phyloP scores from a whole-genome alignment of 2,113 vertebrate genomes.

The Rhagologus leucostigma region DNA sequence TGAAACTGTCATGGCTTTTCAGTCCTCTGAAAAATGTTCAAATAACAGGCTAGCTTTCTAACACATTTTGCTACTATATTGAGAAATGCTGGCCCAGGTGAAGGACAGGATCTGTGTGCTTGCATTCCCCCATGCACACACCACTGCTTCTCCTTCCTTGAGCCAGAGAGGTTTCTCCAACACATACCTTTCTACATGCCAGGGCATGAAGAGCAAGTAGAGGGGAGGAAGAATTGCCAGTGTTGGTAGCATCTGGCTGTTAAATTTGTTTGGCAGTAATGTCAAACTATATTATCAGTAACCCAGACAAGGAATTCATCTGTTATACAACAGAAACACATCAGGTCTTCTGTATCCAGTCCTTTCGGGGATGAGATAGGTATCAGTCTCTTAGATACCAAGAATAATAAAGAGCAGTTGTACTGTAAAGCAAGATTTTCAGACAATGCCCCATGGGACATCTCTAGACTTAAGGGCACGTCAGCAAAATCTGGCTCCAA shows the following conservation, averaged over 20 bases:
- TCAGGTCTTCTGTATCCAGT: background rate
- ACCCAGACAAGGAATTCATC: background rate
- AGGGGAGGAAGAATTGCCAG: rapidly evolving
- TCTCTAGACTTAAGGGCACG: background rate
- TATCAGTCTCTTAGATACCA: background rate
- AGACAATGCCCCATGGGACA: background rate
- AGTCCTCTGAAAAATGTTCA: background rate
- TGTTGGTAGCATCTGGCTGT: background rate
- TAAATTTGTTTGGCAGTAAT: background rate
- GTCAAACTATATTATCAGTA: background rate
- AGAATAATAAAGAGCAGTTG: background rate
- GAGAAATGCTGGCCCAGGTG: background rate
- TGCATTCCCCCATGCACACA: background rate
- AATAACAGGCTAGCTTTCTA: background rate
- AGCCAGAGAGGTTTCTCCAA: background rate
- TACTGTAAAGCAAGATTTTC: background rate
- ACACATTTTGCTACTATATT: background rate
- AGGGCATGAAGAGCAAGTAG: background rate
- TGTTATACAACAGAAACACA: background rate
- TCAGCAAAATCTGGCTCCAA: background rate
- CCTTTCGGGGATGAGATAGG: background rate
- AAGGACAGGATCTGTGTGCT: background rate
- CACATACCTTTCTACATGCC: background rate
- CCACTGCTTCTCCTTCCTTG: background rate
- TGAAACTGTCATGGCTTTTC: background rate